Evolutionary conservation across 2,888 invertebrate species (phyloP).

Genomic region (Apamea epomidion): DNA sequence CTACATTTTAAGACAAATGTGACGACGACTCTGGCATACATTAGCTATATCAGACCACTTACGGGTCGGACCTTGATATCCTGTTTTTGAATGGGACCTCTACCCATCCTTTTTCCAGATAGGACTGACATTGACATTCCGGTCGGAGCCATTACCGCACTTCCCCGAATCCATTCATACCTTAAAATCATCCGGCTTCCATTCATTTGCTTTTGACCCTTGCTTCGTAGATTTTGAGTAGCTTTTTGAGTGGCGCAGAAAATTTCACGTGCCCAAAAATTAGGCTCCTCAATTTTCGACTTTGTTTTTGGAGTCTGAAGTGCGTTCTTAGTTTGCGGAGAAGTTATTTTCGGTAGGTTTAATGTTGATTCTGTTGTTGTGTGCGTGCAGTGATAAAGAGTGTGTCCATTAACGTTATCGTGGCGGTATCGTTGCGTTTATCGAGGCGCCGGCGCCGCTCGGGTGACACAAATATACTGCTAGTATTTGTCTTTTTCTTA

Average conservation of each 20-base stretch:
- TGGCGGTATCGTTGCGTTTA: conserved; percentile 86
- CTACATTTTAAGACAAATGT: conserved; percentile 51
- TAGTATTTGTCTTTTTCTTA: conserved; percentile 78
- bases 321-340: conserved; percentile 67
- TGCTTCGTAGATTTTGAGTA: conserved; percentile 66
- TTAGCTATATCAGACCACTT: conserved; percentile 67
- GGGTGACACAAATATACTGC: conserved; percentile 79
- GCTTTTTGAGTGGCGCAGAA: conserved; percentile 19
- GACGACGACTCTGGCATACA: conserved; percentile 45
- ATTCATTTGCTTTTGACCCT: conserved; percentile 73
- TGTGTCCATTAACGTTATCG: conserved; percentile 89
- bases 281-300: conserved; percentile 37
- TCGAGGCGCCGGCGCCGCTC: conserved; percentile 88
- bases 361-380: conserved; percentile 72
- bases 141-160: conserved; percentile 83
- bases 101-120: conserved; percentile 80
- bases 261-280: conserved; percentile 25
- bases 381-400: conserved; percentile 80
- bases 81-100: conserved; percentile 74
- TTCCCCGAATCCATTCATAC: conserved; percentile 88
- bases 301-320: conserved; percentile 60
- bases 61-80: conserved; percentile 64
- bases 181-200: conserved; percentile 43
- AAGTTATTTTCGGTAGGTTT: conserved; percentile 74
- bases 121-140: conserved; percentile 85